Evolutionary conservation across 2,888 invertebrate species (phyloP), one percentile per base, ranked within the genome.

Genomic region (Zaprionus obscuricornis): DNA sequence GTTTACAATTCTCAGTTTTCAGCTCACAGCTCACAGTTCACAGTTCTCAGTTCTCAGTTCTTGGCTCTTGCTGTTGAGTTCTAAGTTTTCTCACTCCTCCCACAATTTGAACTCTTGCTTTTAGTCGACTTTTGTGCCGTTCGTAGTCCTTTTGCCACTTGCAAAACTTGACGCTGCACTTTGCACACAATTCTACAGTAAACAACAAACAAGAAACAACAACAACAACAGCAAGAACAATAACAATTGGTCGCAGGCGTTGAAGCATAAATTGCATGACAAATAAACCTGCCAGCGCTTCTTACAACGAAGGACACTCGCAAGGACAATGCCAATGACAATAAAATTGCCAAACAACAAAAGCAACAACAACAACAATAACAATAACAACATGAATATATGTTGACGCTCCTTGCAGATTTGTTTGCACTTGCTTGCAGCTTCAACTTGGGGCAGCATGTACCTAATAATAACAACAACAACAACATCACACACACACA

Each of bases 241-340:
- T 31, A 42, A 49, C 50, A 57, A 36, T 47, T 37, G 29, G 18
- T 31, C 31, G 31, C 51, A 69, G 64, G 56, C 74, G 65, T 70
- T 59, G 59, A 60, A 60, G 70, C 74, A 65, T 60, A 68, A 65
- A 59, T 74, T 65, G 70, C 74, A 71, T 56, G 74, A 56, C 74
- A 72, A 72, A 72, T 70, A 74, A 55, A 70, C 60, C 29, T 29
- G 29, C 10, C 29, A 5, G 5, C 10, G 8, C 29, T 3, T n/a
- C 29, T 29, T 50, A 58, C 45, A 57, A 57, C 26, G 33, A 27
- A n/a, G n/a, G n/a, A n/a, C n/a, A n/a, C n/a, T n/a, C n/a, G n/a
- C 67, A 50, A 43, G 33, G 47, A 39, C 54, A 64, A 43, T 29
- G 36, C 11, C 39, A 37, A 37, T 11, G 13, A 22, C 27, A 49